Base-by-base conservation (phyloP, 2,113 vertebrate species). In the Motacilla tschutschensis region DNA sequence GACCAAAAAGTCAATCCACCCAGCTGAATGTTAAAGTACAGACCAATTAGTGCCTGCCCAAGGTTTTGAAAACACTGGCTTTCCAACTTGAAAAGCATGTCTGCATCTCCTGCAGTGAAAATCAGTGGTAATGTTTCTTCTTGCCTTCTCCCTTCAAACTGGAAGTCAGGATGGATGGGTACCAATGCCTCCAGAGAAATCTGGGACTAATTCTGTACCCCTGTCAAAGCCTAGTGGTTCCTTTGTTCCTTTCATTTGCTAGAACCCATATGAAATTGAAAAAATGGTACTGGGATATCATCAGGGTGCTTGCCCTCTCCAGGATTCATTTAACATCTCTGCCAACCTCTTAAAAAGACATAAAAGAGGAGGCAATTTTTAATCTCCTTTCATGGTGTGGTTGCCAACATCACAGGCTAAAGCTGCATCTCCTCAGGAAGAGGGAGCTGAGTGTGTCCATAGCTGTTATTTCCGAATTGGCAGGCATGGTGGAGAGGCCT, bases 361-460 rank as follows among this genome's bases (percentile, higher is more conserved):
- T 69, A 79, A 60, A 92, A 90, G 63, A 88, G 33, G 63, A 87
- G 73, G 88, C 46, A 54, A 71, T 72, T 94, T 93, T 90, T 87
- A 83, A 94, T 85, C 73, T 87, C 64, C 43, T 92, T 90, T 94
- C 87, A 76, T 2, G 2, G 38, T 47, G 60, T 43, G 35, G 50
- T 21, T 95, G 91, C 87, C 90, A 94, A 51, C 38, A 87, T 65
- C 53, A 24, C 50, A 78, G 51, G 50, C 79, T 74, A 82, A 90
- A 91, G 90, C 75, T 88, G 83, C 85, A 86, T 54, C 79, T 93
- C 73, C 76, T 73, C 86, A 85, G 73, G 73, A 94, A 85, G 57
- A 64, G 48, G 33, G 79, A 85, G 70, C 2, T 78, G 76, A 80
- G 40, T 79, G 63, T 66, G 82, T 62, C 84, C 24, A 1, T 33